Evolutionary conservation across 2,113 vertebrate species (phyloP).

Genomic region (Myrmecophaga tridactyla): DNA sequence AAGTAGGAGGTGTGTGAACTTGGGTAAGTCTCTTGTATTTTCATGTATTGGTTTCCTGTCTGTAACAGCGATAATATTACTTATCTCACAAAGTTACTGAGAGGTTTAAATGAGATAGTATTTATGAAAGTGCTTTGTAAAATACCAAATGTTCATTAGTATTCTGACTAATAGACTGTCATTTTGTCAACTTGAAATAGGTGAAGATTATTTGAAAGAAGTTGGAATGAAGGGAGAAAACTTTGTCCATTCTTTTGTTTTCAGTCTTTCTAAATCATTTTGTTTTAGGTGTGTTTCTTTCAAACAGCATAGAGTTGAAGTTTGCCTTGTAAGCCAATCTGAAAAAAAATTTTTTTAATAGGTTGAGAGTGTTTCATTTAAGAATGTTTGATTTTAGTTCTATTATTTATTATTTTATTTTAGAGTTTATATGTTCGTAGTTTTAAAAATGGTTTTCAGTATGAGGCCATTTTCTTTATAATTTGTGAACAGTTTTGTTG

Average conservation of each 20-base stretch:
- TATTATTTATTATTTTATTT: not conserved
- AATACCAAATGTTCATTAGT: not conserved
- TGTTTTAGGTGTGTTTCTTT: not conserved
- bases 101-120: not conserved
- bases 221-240: not conserved
- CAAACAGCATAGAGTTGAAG: not conserved
- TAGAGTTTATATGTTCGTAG: not conserved
- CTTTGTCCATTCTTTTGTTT: not conserved
- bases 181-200: not conserved
- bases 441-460: not conserved
- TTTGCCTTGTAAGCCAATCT: not conserved
- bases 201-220: not conserved
- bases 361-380: not conserved
- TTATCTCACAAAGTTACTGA: not conserved
- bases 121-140: not conserved
- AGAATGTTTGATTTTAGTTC: not conserved
- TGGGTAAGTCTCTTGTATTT: not conserved
- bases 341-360: not conserved
- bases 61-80: not conserved
- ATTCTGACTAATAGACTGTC: not conserved
- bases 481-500: not conserved
- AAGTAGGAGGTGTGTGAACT: not conserved
- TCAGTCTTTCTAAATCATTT: too few relatives aligned
- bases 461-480: not conserved
- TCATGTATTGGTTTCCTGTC: not conserved